Evolutionary conservation across 2,888 invertebrate genomes (phyloP), one percentile per base, ranked within the genome.

Genomic region (Scaptomyza reducta): DNA sequence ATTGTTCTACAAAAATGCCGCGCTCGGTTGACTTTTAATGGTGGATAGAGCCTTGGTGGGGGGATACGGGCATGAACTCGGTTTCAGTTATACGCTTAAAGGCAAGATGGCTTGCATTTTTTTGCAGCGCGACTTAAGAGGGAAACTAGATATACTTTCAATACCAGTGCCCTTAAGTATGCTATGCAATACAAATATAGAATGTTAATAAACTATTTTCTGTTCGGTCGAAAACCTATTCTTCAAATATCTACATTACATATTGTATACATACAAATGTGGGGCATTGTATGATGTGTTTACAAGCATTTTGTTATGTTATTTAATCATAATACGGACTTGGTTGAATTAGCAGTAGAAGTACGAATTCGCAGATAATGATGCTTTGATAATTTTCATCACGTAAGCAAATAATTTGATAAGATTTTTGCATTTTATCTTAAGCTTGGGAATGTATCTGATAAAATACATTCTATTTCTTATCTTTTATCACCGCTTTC

Each of bases 1-100:
- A 61, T 61, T 81, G 76, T 84, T 79, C 79, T 70, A 85, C 75
- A 77, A 84, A 87, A 84, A 87, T 76, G 75, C 82, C 78, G 77
- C 85, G 85, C 75, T 86, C 79, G 77, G 88, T 77, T 85, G 86
- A 79, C 70, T 87, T 75, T 77, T 68, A 85, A 85, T 85, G 88
- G 85, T 87, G 83, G 82, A 87, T 87, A 65, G 76, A 74, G 74
- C 56, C 63, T 68, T 38, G 54, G 10, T 10, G 38, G 13, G 11
- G 47, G 16, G 46, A 58, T 47, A 38, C 9, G 22, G 47, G 47
- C 38, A 62, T 46, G 58, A 35, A 56, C 49, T 53, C 38, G 47
- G 31, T 41, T 55, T 40, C 40, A 42, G 41, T 44, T 51, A 42
- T 51, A 49, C 50, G 55, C 29, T 35, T 68, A 46, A 63, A 45